These are phyloP conservation scores for Thripadectes ignobilis DNA, from an alignment of 2,797 vertebrate genomes.

Conservation along the genomic window DNA sequence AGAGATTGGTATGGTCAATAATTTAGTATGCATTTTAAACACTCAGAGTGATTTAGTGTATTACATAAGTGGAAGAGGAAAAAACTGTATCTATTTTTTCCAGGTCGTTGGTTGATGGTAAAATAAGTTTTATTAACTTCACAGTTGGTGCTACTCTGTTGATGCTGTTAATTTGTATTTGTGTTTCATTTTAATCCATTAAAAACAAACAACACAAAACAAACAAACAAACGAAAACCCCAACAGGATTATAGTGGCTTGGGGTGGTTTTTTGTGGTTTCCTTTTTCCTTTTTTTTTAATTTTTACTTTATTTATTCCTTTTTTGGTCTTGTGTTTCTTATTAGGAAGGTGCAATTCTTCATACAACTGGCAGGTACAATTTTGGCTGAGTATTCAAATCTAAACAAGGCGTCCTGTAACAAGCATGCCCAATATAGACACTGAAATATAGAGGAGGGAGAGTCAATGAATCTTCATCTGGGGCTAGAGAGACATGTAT, in stretches of 20 bases:
- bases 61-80: not conserved
- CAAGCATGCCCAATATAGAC: not conserved
- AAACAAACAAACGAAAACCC: not conserved
- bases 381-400: not conserved
- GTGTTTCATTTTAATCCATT: not conserved
- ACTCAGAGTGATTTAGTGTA: not conserved
- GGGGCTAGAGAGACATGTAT: not conserved
- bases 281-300: not conserved
- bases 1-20: not conserved
- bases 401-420: not conserved
- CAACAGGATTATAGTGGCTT: not conserved
- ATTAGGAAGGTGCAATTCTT: not conserved
- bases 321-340: not conserved
- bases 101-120: not conserved
- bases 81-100: not conserved
- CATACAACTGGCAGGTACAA: not conserved
- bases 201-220: not conserved
- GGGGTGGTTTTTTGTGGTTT: fast-evolving
- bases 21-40: conserved; percentile 1
- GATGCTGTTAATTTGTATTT: not conserved
- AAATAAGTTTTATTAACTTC: conserved; percentile 5
- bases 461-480: not conserved
- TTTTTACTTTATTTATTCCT: fast-evolving
- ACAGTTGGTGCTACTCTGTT: not conserved
- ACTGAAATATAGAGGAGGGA: not conserved